These are phyloP conservation scores for Anguilla obscura DNA, from an alignment of 2,797 vertebrate genomes.

Conservation along the genomic window DNA sequence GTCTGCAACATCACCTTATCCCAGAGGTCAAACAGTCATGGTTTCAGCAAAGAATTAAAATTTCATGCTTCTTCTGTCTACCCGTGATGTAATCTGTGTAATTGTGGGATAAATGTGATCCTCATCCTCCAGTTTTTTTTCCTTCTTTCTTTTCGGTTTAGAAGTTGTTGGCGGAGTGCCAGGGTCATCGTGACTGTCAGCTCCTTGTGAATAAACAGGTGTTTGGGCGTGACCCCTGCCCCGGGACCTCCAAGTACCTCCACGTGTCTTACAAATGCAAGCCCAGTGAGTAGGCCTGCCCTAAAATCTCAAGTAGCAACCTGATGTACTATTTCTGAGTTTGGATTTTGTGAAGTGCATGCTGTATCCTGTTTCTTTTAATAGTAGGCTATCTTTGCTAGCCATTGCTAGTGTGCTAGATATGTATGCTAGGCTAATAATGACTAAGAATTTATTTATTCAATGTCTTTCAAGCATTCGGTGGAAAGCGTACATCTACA, in stretches of 20 bases:
- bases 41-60: neutral
- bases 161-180: conserved; percentile 97
- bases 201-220: conserved; percentile 89
- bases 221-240: conserved; percentile 92
- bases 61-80: neutral
- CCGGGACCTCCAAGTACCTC: conserved; percentile 90
- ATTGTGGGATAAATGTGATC: neutral
- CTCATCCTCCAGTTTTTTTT: neutral
- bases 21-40: neutral
- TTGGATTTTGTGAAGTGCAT: conserved; percentile 30
- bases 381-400: neutral
- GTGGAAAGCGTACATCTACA: neutral
- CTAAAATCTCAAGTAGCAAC: neutral
- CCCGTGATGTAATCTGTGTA: neutral
- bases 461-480: neutral
- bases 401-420: too few species aligned
- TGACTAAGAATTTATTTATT: neutral
- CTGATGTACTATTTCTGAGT: neutral
- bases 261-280: conserved; percentile 96
- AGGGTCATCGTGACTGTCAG: conserved; percentile 88
- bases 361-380: too few species aligned
- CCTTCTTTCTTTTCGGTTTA: conserved; percentile 69
- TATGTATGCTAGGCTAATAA: neutral
- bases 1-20: neutral
- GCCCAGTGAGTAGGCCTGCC: conserved; percentile 83